Evolutionary conservation across 1,140 invertebrate genomes (phyloP), one percentile per base, ranked within the genome.

Genomic region (Lasioglossum baleicum): DNA sequence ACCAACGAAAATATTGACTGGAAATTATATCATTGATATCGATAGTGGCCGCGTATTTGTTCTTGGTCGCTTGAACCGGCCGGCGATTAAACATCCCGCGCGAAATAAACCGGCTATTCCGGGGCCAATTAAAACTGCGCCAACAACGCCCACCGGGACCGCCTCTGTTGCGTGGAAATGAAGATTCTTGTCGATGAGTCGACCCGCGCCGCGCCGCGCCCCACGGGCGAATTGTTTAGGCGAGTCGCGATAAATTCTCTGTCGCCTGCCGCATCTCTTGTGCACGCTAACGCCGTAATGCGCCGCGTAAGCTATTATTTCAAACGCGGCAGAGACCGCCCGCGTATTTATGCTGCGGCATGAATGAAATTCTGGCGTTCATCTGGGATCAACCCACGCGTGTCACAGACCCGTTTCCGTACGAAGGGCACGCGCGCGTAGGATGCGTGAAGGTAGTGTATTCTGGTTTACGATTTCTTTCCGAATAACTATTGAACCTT

Each of bases 301-400:
- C 44, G 10, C 44, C 44, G 44, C 8, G 44, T 11, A 20, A 8
- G 63, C n/a, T 66, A 56, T 67, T 65, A 72, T 64, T 65, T 65
- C 17, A 51, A 3, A 7, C 8, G 53, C 56, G 40, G 15, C 15
- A 5, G 4, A 31, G 22, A 42, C 4, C 8, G 15, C 66, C 3
- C 5, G n/a, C 15, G 13, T 79, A 73, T 79, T 79, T 73, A 20
- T 48, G 70, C 17, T 0, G 22, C 26, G 22, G 8, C 74, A 60
- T 85, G 84, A 85, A 85, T 85, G 84, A 85, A 85, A 82, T 60
- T 85, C 72, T 85, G 84, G 80, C 83, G 13, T 31, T 75, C 22
- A 53, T 31, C 42, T 48, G 20, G 11, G 17, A 60, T 20, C 64
- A 26, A 63, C 77, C 73, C 77, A 85, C 79, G 83, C 84, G 22